phyloP scores from a whole-genome alignment of 2,113 vertebrate species.

The Labeo catla region DNA sequence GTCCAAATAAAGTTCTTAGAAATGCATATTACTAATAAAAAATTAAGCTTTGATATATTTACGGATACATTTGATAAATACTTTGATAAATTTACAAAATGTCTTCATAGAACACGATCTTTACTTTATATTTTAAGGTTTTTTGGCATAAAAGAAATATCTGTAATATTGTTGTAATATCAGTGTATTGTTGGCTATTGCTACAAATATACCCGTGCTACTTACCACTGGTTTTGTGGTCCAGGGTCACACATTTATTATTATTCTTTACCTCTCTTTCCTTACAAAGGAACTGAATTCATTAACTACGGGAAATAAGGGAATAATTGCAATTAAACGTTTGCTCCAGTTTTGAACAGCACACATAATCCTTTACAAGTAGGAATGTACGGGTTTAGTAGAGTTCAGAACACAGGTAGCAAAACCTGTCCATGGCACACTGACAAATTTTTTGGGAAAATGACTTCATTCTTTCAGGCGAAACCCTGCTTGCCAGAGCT shows the following conservation, averaged over 20 bases:
- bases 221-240: too few species aligned
- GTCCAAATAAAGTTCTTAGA: too few species aligned
- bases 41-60: too few species aligned
- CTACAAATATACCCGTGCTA: too few species aligned
- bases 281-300: neutral
- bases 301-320: neutral
- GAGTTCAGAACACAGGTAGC: neutral
- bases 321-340: neutral
- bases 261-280: neutral
- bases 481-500: constrained; percentile 34
- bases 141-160: too few species aligned
- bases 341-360: neutral
- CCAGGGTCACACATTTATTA: neutral
- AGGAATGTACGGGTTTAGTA: neutral
- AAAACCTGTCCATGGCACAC: constrained; percentile 25
- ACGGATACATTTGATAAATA: too few species aligned
- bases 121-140: too few species aligned
- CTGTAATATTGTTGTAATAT: too few species aligned
- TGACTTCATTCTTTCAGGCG: constrained; percentile 24
- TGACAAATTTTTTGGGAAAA: neutral
- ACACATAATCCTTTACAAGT: neutral
- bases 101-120: too few species aligned
- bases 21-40: too few species aligned
- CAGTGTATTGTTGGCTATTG: too few species aligned
- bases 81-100: too few species aligned